These are phyloP conservation scores for Physocephala rufipes DNA, from an alignment of 2,888 invertebrate species.

Conservation along the genomic window DNA sequence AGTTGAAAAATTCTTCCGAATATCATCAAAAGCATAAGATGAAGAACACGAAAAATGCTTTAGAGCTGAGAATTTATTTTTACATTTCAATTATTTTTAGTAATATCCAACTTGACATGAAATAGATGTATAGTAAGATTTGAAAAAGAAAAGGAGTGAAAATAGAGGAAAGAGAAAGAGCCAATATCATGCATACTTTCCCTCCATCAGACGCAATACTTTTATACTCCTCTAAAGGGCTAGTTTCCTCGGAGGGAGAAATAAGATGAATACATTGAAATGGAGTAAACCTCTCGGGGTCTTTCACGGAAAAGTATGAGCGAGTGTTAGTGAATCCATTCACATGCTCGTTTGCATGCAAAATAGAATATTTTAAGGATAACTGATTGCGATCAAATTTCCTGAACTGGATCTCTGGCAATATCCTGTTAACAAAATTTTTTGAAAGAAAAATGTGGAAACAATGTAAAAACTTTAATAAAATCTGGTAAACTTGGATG, in stretches of 20 bases:
- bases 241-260: too few relatives aligned
- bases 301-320: too few relatives aligned
- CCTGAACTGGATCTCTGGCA: constrained; percentile 45
- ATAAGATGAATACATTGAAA: too few relatives aligned
- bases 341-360: not conserved
- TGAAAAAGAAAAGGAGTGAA: not conserved
- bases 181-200: not conserved
- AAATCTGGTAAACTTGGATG: not conserved
- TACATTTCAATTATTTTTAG: constrained; percentile 7
- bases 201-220: not conserved
- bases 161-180: not conserved
- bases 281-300: too few relatives aligned
- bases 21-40: too few relatives aligned
- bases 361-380: constrained; percentile 5
- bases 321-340: not conserved
- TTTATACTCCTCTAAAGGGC: too few relatives aligned
- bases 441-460: too few relatives aligned
- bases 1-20: not conserved
- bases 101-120: not conserved
- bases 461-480: not conserved
- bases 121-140: not conserved
- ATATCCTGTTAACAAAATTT: constrained; percentile 54
- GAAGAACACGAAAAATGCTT: too few relatives aligned
- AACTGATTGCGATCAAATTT: constrained; percentile 31
- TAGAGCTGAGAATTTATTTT: not conserved